Conservation (phyloP, 2,113 vertebrate genomes). For the Procapra przewalskii region DNA sequence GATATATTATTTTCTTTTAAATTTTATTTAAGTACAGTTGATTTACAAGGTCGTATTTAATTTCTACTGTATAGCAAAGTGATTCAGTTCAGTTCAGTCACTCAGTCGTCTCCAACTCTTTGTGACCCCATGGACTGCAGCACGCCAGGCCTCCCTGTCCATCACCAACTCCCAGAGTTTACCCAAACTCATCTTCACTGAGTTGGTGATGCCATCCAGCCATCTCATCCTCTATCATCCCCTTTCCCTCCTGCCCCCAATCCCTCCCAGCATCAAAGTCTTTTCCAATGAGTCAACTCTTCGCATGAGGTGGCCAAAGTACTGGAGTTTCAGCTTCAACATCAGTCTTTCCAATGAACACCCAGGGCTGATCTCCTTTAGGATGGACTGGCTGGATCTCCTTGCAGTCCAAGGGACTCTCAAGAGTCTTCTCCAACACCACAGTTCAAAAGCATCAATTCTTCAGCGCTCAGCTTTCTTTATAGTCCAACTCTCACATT, state of each 20-base stretch:
- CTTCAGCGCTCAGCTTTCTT: accelerated
- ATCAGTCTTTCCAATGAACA: neutral
- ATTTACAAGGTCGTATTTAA: neutral
- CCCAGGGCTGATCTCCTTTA: no score
- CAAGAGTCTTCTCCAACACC: neutral
- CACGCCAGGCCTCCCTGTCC: neutral
- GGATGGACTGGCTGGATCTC: no score
- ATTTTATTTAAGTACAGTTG: neutral
- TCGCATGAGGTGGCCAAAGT: neutral
- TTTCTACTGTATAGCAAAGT: neutral
- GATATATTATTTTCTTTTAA: neutral
- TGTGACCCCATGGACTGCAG: neutral
- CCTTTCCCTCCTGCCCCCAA: neutral
- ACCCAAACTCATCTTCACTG: neutral
- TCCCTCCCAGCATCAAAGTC: neutral
- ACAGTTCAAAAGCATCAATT: neutral
- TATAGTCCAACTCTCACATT: neutral
- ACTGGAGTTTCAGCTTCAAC: neutral
- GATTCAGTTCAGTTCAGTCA: neutral
- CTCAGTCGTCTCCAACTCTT: neutral
- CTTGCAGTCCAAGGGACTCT: neutral
- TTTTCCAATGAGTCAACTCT: neutral
- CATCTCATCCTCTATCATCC: neutral
- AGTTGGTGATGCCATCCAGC: neutral
- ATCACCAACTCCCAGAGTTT: neutral